Conservation (phyloP, 2,113 vertebrate genomes). For the Zootoca vivipara region DNA sequence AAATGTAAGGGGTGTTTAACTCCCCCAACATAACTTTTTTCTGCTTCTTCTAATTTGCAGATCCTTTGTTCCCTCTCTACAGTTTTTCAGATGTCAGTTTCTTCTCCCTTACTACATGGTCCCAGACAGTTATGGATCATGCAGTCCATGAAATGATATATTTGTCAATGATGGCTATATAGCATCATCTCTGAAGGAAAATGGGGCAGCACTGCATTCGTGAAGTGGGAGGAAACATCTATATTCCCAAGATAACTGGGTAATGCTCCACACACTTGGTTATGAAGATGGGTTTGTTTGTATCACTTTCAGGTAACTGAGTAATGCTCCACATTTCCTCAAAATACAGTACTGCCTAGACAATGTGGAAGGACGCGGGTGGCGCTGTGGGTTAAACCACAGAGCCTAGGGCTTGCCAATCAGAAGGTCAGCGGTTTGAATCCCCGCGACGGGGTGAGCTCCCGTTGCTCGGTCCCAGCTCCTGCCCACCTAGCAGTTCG, state of each 20-base stretch:
- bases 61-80: neutral
- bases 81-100: neutral
- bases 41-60: neutral
- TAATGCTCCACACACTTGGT: neutral
- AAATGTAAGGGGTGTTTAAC: neutral
- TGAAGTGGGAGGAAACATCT: neutral
- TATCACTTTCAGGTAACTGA: neutral
- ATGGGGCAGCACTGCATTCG: neutral
- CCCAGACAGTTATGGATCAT: neutral
- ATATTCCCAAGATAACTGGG: neutral
- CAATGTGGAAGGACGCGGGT: too few relatives aligned
- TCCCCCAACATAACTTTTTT: neutral
- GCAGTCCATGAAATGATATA: neutral
- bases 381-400: too few relatives aligned
- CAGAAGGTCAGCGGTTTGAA: too few relatives aligned
- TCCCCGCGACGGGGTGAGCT: too few relatives aligned
- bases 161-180: neutral
- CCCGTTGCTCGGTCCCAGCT: too few relatives aligned
- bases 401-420: too few relatives aligned
- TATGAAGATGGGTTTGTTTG: neutral
- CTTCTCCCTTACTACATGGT: neutral
- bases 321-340: neutral
- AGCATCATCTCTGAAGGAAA: neutral
- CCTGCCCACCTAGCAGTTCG: too few relatives aligned
- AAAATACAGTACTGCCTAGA: too few relatives aligned